These are phyloP conservation scores for Acanthosepion lycidas DNA, from an alignment of 2,888 invertebrate genomes.

Conservation along the genomic window DNA sequence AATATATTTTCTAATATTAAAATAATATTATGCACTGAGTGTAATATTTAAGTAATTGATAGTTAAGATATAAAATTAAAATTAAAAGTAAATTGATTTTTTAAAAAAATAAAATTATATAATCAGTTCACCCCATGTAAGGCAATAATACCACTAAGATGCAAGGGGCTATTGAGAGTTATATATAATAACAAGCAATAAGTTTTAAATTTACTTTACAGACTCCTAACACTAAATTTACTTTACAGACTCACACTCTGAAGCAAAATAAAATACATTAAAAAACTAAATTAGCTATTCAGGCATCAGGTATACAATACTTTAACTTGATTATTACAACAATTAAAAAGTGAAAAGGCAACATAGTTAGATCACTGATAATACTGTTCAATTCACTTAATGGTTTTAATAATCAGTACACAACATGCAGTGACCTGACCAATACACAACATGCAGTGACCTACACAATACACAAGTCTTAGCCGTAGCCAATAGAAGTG, in stretches of 20 bases:
- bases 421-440: constrained; percentile 33
- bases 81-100: background rate
- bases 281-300: background rate
- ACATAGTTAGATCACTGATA: constrained; percentile 4
- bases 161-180: too few species aligned
- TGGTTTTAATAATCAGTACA: background rate
- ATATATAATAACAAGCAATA: background rate
- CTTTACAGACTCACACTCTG: background rate
- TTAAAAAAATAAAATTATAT: background rate
- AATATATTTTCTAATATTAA: background rate
- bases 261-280: background rate
- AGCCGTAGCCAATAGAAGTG: background rate
- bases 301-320: constrained; percentile 6
- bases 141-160: too few species aligned
- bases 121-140: too few species aligned
- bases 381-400: constrained; percentile 33
- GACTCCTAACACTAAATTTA: background rate
- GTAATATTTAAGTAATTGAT: background rate
- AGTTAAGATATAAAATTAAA: background rate
- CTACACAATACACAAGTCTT: constrained; percentile 22
- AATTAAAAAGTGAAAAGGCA: background rate
- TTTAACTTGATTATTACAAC: constrained; percentile 22
- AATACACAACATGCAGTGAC: constrained; percentile 33
- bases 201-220: background rate
- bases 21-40: background rate